A percentile compares a stretch with the other conserved stretches of the same genome.
Evolutionary conservation across 1,140 invertebrate genomes (phyloP).

Genomic region (Drosophila nasuta): DNA sequence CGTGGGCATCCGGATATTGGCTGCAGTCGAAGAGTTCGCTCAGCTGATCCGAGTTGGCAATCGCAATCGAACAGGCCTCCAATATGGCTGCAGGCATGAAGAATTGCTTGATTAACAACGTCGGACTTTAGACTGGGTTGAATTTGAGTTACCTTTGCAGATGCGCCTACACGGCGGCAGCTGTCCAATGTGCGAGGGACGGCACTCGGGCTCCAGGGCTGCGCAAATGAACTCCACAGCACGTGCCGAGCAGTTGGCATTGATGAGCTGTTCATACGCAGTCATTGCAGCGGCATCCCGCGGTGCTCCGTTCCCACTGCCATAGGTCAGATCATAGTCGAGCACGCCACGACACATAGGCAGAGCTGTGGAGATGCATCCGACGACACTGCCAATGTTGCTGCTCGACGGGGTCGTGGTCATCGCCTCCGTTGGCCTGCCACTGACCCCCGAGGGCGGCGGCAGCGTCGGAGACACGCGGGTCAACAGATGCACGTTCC

Average conservation of each 20-base stretch:
- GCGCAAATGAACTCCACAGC: constrained; percentile 88
- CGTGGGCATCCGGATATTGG: constrained; percentile 86
- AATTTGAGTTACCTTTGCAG: constrained; percentile 86
- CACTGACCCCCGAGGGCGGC: constrained; percentile 68
- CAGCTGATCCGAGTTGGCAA: constrained; percentile 85
- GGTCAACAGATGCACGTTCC: constrained; percentile 85
- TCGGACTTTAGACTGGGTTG: no score
- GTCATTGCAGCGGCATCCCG: constrained; percentile 49
- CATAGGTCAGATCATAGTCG: constrained; percentile 87
- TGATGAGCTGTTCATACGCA: constrained; percentile 85
- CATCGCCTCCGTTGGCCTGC: constrained; percentile 77
- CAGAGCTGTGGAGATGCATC: constrained; percentile 79
- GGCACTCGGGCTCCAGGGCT: constrained; percentile 88
- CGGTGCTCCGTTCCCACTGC: constrained; percentile 49
- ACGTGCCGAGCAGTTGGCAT: constrained; percentile 87
- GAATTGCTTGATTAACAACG: constrained; percentile 4
- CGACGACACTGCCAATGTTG: constrained; percentile 55
- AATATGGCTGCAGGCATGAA: constrained; percentile 85
- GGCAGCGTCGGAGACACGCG: constrained; percentile 87
- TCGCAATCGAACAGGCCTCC: constrained; percentile 87
- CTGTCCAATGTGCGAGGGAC: constrained; percentile 86
- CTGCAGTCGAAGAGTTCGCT: constrained; percentile 87
- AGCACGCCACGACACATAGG: constrained; percentile 87
- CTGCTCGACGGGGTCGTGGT: constrained; percentile 77
- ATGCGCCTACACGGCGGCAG: constrained; percentile 88